Base-by-base conservation (phyloP, 1,140 invertebrate species). In the Oscheius sp. region DNA sequence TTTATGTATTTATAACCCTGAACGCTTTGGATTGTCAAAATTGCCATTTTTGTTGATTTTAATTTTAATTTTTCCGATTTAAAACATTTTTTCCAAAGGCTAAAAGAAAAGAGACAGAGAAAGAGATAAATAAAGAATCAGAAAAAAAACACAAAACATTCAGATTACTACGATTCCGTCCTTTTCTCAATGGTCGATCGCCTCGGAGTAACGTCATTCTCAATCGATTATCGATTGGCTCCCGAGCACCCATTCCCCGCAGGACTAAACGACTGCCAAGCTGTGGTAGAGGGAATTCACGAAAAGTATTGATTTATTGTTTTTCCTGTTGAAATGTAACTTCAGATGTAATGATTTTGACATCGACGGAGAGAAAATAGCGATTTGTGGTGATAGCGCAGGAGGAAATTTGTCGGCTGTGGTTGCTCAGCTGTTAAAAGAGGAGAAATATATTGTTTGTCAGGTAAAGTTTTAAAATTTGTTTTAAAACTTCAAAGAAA, bases 151-250 rank as follows among this genome's bases (percentile, higher is more conserved):
- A n/a, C n/a, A n/a, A n/a, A n/a, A n/a, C n/a, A n/a, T n/a, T n/a
- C n/a, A 73, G 75, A 67, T 31, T 76, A 76, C 42, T 82, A 82
- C 52, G 82, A 83, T 35, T 72, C 59, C 1, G 66, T 79, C 4
- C 49, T 81, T 74, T 74, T 75, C n/a, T 49, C 64, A 3, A 61
- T 81, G 18, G 73, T 78, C 38, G 38, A 42, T 38, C 29, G 75
- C 63, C 49, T 77, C 3, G 80, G 80, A 15, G 59, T 68, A n/a
- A 59, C 80, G 7, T 68, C 79, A 29, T 42, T 84, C 52, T 82
- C 82, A 1, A 79, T 82, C 61, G 80, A 82, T 59, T 82, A 82
- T 46, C 59, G 75, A 15, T 80, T 82, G n/a, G 80, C 80, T 13
- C 80, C 80, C 7, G 80, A 82, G 58, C 78, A 75, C 18, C 73